Evolutionary conservation across 35 echinoderm and acorn worm species (phyloP), one percentile per base, ranked within the genome.

Genomic region (Acanthaster planci): DNA sequence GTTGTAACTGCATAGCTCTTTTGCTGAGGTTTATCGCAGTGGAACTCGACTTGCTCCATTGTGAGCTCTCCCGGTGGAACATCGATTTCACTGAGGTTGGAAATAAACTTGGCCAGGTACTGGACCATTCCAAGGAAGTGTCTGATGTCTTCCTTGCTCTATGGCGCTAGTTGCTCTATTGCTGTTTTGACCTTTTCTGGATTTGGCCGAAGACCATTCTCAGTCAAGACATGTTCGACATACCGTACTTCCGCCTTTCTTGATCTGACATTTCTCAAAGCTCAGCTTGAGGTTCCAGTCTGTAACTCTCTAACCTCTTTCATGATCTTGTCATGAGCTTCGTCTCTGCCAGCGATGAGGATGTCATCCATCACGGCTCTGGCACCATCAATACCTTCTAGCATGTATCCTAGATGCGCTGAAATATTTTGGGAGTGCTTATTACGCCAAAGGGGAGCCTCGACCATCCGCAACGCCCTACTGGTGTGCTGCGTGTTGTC

Each of bases 371-470:
- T 91, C 9, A 95, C 55, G 21, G 79, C 67, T 80, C 78, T 83
- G 17, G 89, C 88, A 22, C 93, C 93, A 26, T 78, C 78, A 39
- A 95, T 84, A 12, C 54, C 85, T 0, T 79, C 16, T 7, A 95
- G 55, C 84, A 91, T 91, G 19, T 78, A 39, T 91, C 88, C 80
- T 87, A 87, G 34, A 83, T 84, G 26, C 72, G 77, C 80, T 96
- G 93, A 59, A 85, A 96, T 31, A 92, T 80, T 67, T 97, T 90
- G 1, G 80, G 89, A 1, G 76, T 83, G 67, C 80, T 85, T 39
- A 88, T 96, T 8, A 96, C 85, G 0, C 93, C 93, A 86, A 96
- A 92, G 17, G 85, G 89, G 16, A 96, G 82, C 0, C 89, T 39
- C 5, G 86, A 26, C 81, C 89, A 95, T 79, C 89, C 5, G 30